Evolutionary conservation across 1,140 invertebrate genomes (phyloP).

Genomic region (Drosophila lini): DNA sequence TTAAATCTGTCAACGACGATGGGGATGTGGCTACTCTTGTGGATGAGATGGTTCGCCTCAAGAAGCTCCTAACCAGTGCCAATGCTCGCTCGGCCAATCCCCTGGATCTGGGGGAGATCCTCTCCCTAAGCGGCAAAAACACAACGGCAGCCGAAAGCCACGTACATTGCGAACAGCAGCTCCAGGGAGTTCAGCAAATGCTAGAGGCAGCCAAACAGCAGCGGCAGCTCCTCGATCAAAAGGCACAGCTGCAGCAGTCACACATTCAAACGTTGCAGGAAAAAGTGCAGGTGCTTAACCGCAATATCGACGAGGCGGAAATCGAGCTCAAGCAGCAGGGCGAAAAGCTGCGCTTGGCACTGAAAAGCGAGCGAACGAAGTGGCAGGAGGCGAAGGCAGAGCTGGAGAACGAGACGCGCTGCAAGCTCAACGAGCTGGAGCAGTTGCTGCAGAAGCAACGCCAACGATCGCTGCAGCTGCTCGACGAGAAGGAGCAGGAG

Average conservation of each 20-base stretch:
- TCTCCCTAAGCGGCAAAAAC: conserved; percentile 63
- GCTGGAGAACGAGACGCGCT: conserved; percentile 86
- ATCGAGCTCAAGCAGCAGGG: conserved; percentile 85
- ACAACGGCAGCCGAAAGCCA: conserved; percentile 59
- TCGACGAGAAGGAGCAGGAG: conserved; percentile 93
- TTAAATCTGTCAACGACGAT: conserved; percentile 37
- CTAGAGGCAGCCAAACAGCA: conserved; percentile 74
- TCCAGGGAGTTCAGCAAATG: conserved; percentile 84
- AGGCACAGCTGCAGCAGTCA: conserved; percentile 84
- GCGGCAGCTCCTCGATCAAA: conserved; percentile 52
- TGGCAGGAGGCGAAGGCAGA: conserved; percentile 86
- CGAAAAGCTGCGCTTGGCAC: conserved; percentile 84
- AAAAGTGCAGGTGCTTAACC: conserved; percentile 87
- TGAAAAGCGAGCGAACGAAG: conserved; percentile 86
- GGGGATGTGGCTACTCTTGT: conserved; percentile 78
- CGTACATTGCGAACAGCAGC: conserved; percentile 85
- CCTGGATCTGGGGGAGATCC: conserved; percentile 85
- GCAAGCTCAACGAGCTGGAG: conserved; percentile 88
- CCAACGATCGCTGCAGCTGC: conserved; percentile 89
- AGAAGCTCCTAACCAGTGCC: conserved; percentile 85
- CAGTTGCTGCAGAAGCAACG: conserved; percentile 91
- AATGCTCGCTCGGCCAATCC: conserved; percentile 86
- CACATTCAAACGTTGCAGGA: conserved; percentile 88
- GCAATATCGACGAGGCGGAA: conserved; percentile 87
- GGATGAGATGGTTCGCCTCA: conserved; percentile 86